phyloP scores from a whole-genome alignment of 2,113 vertebrate genomes.

The Mormyrus lacerda region DNA sequence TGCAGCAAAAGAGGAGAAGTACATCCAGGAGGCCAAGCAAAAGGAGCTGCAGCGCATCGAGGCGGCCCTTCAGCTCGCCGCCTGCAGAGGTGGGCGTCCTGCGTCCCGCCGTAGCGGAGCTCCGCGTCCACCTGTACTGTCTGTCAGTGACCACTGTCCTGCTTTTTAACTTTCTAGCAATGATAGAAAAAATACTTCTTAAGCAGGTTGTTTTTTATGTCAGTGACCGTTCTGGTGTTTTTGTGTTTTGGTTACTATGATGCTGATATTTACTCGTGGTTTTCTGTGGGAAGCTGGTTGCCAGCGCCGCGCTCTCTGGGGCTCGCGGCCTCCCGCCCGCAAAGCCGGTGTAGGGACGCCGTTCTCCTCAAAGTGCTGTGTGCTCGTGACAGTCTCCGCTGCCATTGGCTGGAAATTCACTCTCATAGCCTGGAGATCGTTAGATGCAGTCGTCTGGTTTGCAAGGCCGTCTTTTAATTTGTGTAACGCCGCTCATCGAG shows the following conservation, averaged over 20 bases:
- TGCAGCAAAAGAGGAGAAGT: slow-evolving; percentile 83
- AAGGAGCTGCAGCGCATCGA: slow-evolving; percentile 85
- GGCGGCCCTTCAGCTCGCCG: slow-evolving; percentile 77
- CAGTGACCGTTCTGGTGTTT: background rate
- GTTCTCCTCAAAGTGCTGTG: background rate
- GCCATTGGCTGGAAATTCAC: background rate
- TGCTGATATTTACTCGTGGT: background rate
- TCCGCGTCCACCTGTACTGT: background rate
- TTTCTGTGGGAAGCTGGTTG: background rate
- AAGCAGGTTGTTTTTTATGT: background rate
- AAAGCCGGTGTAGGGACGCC: background rate
- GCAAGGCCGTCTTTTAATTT: background rate
- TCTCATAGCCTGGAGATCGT: background rate
- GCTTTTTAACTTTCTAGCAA: background rate
- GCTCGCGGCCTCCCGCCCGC: background rate
- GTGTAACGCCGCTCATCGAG: background rate
- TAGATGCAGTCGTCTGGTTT: background rate
- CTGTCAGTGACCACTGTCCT: background rate
- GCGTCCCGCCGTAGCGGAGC: background rate
- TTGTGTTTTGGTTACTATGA: background rate
- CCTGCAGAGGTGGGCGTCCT: slow-evolving; percentile 71
- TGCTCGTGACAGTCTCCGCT: background rate
- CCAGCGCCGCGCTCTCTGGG: background rate
- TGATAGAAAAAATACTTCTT: background rate
- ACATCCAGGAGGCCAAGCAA: slow-evolving; percentile 83